A percentile compares a stretch with the other conserved stretches of the same genome.
Evolutionary conservation across 2,888 invertebrate species (phyloP).

Genomic region (Aporophyla lueneburgensis): DNA sequence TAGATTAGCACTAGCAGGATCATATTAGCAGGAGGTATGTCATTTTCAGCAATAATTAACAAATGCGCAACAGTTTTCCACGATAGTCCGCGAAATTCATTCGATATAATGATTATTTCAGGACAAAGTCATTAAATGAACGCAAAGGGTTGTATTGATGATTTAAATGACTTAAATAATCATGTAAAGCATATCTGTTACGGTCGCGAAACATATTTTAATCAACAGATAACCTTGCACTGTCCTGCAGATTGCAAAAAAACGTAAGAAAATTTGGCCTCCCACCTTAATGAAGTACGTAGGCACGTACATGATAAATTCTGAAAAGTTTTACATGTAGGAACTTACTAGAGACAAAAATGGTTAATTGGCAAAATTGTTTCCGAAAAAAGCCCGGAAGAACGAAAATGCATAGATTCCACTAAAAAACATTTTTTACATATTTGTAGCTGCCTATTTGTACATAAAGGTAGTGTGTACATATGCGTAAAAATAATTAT

Average conservation of each 20-base stretch:
- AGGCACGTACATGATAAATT: neutral
- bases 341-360: neutral
- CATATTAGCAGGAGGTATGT: neutral
- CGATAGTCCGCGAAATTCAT: too few relatives aligned
- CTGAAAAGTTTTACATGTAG: neutral
- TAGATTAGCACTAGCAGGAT: neutral
- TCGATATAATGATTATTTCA: too few relatives aligned
- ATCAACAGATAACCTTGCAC: too few relatives aligned
- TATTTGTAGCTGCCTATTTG: constrained; percentile 5
- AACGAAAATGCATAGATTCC: neutral
- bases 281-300: too few relatives aligned
- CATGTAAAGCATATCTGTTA: too few relatives aligned
- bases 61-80: neutral
- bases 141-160: too few relatives aligned
- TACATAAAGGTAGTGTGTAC: constrained; percentile 12
- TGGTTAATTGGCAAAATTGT: neutral
- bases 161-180: too few relatives aligned
- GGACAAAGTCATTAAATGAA: too few relatives aligned
- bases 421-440: neutral
- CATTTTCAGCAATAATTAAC: neutral
- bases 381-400: neutral
- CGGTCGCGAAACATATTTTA: too few relatives aligned
- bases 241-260: too few relatives aligned
- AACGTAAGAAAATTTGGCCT: too few relatives aligned
- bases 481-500: constrained; percentile 36